Percentiles rank a stretch among this genome's conserved stretches.
phyloP scores from a whole-genome alignment of 1,140 invertebrate genomes.

The Magallana angulata region DNA sequence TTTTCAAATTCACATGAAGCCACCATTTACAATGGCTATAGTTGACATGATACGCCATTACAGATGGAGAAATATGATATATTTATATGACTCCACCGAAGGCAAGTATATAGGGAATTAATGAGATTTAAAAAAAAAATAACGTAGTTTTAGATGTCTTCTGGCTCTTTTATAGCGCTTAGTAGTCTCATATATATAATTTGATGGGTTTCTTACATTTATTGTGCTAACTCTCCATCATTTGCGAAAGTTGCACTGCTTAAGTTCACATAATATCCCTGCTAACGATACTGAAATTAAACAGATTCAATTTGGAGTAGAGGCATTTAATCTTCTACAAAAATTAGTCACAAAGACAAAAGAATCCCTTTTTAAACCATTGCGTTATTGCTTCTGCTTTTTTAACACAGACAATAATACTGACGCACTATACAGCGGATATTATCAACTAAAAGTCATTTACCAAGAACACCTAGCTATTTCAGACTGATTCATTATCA shows the following conservation, averaged over 20 bases:
- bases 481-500: background rate
- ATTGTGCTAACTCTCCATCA: background rate
- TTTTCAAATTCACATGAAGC: conserved; percentile 84
- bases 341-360: background rate
- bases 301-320: no score
- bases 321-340: background rate
- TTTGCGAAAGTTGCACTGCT: background rate
- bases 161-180: no score
- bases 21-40: conserved; percentile 95
- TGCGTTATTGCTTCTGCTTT: background rate
- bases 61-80: conserved; percentile 94
- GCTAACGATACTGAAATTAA: no score
- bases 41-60: conserved; percentile 94
- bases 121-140: background rate
- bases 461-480: background rate
- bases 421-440: no score
- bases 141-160: background rate
- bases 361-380: background rate
- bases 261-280: no score
- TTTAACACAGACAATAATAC: background rate
- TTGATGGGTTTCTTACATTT: background rate
- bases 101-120: conserved; percentile 84
- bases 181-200: background rate
- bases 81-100: conserved; percentile 96
- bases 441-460: no score